A percentile compares a stretch with the other conserved stretches of the same genome.
Conservation (phyloP, 1,140 invertebrate species). For the Vanessa atalanta region DNA sequence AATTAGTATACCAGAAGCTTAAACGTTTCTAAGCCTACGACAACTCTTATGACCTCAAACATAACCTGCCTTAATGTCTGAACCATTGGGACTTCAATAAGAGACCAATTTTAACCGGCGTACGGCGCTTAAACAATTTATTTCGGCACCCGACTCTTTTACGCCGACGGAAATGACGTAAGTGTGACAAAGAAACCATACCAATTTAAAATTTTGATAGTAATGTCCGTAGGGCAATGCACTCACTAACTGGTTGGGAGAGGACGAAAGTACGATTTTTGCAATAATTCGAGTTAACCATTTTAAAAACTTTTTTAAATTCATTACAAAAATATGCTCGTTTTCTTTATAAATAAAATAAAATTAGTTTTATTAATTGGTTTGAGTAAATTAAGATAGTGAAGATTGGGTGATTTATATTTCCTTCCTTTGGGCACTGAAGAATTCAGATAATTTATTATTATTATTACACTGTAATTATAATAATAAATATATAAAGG, state of each 20-base stretch:
- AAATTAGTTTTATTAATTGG: too few species aligned
- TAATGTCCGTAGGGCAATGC: constrained; percentile 67
- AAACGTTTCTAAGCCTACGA: constrained; percentile 54
- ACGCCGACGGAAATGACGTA: constrained; percentile 33
- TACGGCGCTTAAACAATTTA: constrained; percentile 59
- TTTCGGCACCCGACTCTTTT: constrained; percentile 46
- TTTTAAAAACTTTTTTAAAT: constrained; percentile 11
- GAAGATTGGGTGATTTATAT: too few species aligned
- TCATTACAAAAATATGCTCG: not conserved
- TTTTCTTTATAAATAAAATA: not conserved
- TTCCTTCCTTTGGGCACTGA: too few species aligned
- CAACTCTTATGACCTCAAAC: constrained; percentile 62
- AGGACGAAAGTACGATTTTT: constrained; percentile 78
- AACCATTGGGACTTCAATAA: constrained; percentile 65
- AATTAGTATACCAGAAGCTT: not conserved
- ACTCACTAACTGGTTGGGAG: constrained; percentile 71
- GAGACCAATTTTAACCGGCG: constrained; percentile 56
- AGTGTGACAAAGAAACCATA: constrained; percentile 58
- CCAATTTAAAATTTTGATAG: constrained; percentile 71
- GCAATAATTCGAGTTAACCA: constrained; percentile 65
- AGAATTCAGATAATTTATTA: too few species aligned
- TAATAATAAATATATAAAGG: too few species aligned
- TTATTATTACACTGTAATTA: too few species aligned
- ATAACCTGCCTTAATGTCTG: constrained; percentile 76
- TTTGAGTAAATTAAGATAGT: too few species aligned